Evolutionary conservation across 2,113 vertebrate genomes (phyloP), one percentile per base, ranked within the genome.

Genomic region (Neodontobutis hainanensis): DNA sequence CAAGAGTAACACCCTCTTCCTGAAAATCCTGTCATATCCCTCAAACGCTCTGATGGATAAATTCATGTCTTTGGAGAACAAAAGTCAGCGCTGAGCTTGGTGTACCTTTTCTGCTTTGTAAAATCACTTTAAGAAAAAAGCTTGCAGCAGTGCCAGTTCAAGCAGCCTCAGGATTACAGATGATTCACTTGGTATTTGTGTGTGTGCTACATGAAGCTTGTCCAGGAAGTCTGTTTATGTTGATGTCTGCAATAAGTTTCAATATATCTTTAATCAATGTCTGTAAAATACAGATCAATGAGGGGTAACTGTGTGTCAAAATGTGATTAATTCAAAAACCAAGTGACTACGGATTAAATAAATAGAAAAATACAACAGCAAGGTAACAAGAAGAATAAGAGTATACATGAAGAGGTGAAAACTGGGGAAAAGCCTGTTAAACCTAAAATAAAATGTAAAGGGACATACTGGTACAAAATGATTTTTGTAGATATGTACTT

Each of bases 51-150:
- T 65, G 69, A 70, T 57, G 62, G 73, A 65, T 65, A 51, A 63
- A 46, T 65, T 43, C 27, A 14, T 57, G 73, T 72, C 56, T 70
- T 36, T 14, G 19, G 48, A 52, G 63, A 62, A 58, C 11, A 11
- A 49, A 69, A 64, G 62, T 51, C 59, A 38, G 69, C 19, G 19
- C 72, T 77, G 62, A 80, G 66, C 58, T 11, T 38, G 36, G 12
- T 55, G 35, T 53, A 40, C 60, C 51, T 42, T 57, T 60, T 15
- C 50, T 68, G 56, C 63, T 70, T 56, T 60, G 65, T 66, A 58
- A 70, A 82, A 68, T 75, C 70, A 53, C 73, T 55, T 75, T 70
- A 70, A 70, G 77, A 69, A 51, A 15, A 38, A 59, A 44, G 73
- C 73, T 68, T 60, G 63, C 56, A 67, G 70, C 64, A 67, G 57